phyloP scores from a whole-genome alignment of 2,888 invertebrate species.

The Calliopum simillimum region DNA sequence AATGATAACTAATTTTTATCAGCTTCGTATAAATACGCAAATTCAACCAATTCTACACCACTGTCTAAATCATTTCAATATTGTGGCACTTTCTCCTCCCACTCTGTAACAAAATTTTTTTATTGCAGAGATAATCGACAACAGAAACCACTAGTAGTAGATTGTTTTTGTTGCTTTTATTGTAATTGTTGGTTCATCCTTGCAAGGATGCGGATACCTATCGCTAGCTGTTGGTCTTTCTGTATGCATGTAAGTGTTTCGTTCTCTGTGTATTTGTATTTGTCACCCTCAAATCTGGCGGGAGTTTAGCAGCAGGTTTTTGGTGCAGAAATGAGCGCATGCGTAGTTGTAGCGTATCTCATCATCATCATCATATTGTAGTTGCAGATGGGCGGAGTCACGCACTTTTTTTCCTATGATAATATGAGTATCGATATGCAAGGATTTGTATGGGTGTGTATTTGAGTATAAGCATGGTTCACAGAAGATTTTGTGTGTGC shows the following conservation, averaged over 20 bases:
- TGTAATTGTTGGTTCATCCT: constrained; percentile 41
- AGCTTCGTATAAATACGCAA: too few relatives aligned
- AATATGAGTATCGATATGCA: too few relatives aligned
- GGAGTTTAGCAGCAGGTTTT: not conserved
- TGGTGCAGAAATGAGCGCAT: constrained; percentile 22
- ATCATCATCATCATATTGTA: constrained; percentile 17
- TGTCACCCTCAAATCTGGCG: constrained; percentile 10
- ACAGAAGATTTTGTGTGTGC: not conserved
- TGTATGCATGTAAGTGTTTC: not conserved
- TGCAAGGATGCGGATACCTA: constrained; percentile 51
- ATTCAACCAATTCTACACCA: too few relatives aligned
- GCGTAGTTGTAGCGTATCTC: constrained; percentile 13
- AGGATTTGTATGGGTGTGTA: not conserved
- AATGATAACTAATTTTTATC: too few relatives aligned
- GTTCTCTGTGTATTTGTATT: too few relatives aligned
- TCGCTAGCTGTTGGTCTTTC: constrained; percentile 42
- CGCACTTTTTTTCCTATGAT: constrained; percentile 46
- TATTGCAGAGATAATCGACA: constrained; percentile 26
- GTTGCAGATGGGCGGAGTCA: constrained; percentile 53
- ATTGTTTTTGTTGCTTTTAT: constrained; percentile 35
- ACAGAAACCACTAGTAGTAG: constrained; percentile 10
- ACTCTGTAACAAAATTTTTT: constrained; percentile 5
- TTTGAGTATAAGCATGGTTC: not conserved
- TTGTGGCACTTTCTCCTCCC: constrained; percentile 28
- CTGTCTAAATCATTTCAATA: not conserved